Conservation (phyloP, 1,140 invertebrate genomes). For the Euura saliciscinereae region DNA sequence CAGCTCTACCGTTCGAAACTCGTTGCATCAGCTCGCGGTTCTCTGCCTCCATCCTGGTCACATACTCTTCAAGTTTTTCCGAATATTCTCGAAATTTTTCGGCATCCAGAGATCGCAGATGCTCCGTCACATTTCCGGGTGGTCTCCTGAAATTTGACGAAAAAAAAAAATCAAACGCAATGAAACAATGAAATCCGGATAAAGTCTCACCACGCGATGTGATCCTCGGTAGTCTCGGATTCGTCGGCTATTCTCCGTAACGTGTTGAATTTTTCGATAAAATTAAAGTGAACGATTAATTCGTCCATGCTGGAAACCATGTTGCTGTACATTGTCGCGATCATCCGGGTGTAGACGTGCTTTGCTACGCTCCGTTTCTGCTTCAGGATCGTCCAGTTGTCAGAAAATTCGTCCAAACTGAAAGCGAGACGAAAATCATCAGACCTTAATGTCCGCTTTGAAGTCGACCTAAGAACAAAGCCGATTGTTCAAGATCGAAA, state of each 20-base stretch:
- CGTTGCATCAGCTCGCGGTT: constrained; percentile 34
- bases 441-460: no score
- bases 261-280: constrained; percentile 29
- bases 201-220: neutral
- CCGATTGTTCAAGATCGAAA: no score
- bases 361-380: constrained; percentile 18
- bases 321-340: constrained; percentile 29
- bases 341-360: constrained; percentile 37
- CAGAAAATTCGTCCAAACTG: constrained; percentile 37
- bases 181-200: neutral
- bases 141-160: constrained; percentile 40
- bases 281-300: constrained; percentile 31
- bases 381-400: constrained; percentile 37
- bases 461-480: no score
- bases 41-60: constrained; percentile 35
- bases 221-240: neutral
- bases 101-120: constrained; percentile 39
- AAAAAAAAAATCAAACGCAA: neutral
- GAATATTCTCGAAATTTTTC: constrained; percentile 34
- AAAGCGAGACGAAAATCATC: constrained; percentile 24
- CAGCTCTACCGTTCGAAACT: constrained; percentile 30
- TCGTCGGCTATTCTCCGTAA: neutral
- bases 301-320: constrained; percentile 35
- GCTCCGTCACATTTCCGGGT: constrained; percentile 42
- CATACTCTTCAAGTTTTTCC: constrained; percentile 28